Evolutionary conservation across 2,113 vertebrate species (phyloP).

Genomic region (Pica pica): DNA sequence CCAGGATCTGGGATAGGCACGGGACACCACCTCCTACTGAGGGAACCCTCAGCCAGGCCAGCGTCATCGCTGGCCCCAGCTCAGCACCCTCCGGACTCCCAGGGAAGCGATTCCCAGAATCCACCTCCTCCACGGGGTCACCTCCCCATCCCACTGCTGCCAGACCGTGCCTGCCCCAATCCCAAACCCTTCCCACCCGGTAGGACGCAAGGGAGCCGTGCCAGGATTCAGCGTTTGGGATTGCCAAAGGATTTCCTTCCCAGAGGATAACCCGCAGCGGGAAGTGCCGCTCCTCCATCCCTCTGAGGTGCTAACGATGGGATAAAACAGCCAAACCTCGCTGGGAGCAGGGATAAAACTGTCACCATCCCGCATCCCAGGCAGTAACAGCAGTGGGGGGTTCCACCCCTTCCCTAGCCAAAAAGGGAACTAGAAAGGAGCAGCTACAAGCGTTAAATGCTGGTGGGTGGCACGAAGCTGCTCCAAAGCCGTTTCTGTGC

Average conservation of each 20-base stretch:
- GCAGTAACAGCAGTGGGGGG: fast-evolving
- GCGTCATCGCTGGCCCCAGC: not conserved
- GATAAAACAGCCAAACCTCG: not conserved
- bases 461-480: not conserved
- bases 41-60: not conserved
- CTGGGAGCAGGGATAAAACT: not conserved
- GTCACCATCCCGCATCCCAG: fast-evolving
- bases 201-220: not conserved
- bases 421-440: not conserved
- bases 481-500: not conserved
- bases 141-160: no score
- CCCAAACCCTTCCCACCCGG: not conserved
- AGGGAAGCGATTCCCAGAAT: not conserved
- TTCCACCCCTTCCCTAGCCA: not conserved
- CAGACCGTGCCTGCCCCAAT: fast-evolving
- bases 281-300: not conserved
- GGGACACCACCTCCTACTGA: no score
- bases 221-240: not conserved
- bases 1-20: fast-evolving
- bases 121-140: not conserved
- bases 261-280: not conserved
- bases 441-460: not conserved
- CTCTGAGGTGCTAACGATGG: fast-evolving
- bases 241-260: not conserved
- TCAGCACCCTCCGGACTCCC: not conserved